Evolutionary conservation across 2,888 invertebrate species (phyloP), one percentile per base, ranked within the genome.

Genomic region (Cosmopolites sordidus): DNA sequence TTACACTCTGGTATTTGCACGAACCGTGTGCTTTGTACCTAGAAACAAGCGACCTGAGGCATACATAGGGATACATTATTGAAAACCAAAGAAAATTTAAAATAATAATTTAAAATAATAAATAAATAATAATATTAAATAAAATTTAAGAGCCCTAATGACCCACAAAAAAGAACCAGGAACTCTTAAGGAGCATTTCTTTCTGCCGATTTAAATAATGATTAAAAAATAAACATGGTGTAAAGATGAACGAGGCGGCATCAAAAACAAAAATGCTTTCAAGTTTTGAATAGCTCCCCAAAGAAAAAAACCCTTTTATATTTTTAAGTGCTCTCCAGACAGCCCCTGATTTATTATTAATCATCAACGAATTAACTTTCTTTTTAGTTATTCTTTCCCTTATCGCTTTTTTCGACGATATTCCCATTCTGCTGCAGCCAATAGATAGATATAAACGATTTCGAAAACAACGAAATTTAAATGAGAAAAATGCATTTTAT

Each of bases 331-430:
- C 59, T 59, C 54, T 48, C 43, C 60, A 63, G 64, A 61, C 62
- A 63, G 70, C 68, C 69, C 63, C 64, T 70, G 71, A 72, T 70
- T 67, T 66, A 72, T 72, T 65, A 65, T 64, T 64, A 14, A 30
- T 33, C 30, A 16, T 14, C 30, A 45, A 12, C 22, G 48, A 38
- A 22, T 47, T 47, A 47, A 47, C 47, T 47, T 47, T 47, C 46
- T 46, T 46, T 22, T 46, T 33, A 33, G 38, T 46, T 46, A 46
- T 46, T 46, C 46, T 46, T 46, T 46, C 46, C 17, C 15, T 43
- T n/a, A n/a, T n/a, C 17, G 22, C 6, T 43, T 43, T 17, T 18
- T 43, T 43, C 14, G 33, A 11, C n/a, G 33, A n/a, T 33, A 4
- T 33, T 12, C 33, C 5, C 33, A 33, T 33, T 33, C 33, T 33